Conservation (phyloP, 2,888 invertebrate genomes). For the Megalurothrips usitatus region DNA sequence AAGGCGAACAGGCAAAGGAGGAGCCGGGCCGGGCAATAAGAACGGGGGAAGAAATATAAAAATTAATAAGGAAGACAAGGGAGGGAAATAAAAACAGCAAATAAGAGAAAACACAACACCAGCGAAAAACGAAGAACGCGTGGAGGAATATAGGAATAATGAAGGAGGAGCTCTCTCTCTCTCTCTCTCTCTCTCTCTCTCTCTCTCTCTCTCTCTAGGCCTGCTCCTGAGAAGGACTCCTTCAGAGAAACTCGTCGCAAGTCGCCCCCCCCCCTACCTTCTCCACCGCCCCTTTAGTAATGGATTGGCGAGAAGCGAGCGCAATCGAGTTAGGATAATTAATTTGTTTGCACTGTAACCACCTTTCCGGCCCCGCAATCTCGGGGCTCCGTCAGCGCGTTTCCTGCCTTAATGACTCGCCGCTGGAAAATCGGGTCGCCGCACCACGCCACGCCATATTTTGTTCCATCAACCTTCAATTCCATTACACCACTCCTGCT, state of each 20-base stretch:
- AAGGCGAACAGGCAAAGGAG: not conserved
- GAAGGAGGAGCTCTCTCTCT: no score
- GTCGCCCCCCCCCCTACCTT: no score
- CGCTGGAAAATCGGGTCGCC: not conserved
- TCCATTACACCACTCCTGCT: conserved; percentile 22
- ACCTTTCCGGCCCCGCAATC: not conserved
- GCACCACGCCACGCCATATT: not conserved
- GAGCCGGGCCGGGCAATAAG: not conserved
- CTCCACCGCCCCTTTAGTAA: not conserved
- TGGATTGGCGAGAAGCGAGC: conserved; percentile 8
- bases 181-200: no score
- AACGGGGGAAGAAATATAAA: not conserved
- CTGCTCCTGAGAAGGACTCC: no score
- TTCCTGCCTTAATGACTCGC: not conserved
- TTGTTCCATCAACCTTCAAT: conserved; percentile 25
- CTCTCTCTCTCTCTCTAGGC: no score
- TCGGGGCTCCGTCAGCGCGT: not conserved
- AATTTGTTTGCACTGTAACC: conserved; percentile 11
- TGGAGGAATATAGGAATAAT: no score
- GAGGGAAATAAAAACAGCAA: not conserved
- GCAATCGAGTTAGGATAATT: conserved; percentile 6
- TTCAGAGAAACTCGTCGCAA: no score
- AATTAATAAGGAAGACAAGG: not conserved
- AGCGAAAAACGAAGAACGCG: no score
- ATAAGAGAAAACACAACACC: not conserved